phyloP scores from a whole-genome alignment of 2,113 vertebrate species.

The Nicator chloris region DNA sequence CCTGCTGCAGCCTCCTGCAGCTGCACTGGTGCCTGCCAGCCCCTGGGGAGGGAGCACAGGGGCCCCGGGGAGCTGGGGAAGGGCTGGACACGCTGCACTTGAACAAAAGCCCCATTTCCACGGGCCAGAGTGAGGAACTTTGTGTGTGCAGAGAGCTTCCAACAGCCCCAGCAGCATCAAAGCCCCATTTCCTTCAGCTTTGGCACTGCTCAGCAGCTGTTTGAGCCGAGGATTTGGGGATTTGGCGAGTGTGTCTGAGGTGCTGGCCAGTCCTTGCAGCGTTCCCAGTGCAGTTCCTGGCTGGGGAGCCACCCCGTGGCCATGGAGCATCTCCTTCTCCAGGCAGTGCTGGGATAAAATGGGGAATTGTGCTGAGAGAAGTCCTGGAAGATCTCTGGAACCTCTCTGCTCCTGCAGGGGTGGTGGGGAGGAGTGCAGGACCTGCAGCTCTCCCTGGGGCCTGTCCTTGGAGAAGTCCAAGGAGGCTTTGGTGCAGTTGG shows the following conservation, averaged over 20 bases:
- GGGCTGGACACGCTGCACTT: rapidly evolving
- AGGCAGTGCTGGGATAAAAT: background rate
- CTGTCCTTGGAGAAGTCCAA: background rate
- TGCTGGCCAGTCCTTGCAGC: rapidly evolving
- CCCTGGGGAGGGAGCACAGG: background rate
- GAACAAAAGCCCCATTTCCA: rapidly evolving
- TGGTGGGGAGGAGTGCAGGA: rapidly evolving
- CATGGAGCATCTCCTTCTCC: background rate
- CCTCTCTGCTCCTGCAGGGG: background rate
- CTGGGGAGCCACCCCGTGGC: background rate
- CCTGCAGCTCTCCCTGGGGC: background rate
- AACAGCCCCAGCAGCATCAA: background rate
- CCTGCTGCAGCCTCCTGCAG: rapidly evolving
- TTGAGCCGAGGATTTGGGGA: rapidly evolving
- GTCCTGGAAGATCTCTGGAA: too few relatives aligned
- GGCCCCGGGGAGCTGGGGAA: too few relatives aligned
- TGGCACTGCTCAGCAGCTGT: rapidly evolving
- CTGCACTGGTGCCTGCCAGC: background rate
- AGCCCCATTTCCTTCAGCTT: rapidly evolving
- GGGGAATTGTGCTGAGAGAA: background rate
- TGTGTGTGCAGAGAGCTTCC: background rate
- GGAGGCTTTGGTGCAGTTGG: background rate
- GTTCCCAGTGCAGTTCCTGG: background rate
- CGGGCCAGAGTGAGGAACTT: rapidly evolving
- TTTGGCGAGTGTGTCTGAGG: background rate